A percentile compares a stretch with the other conserved stretches of the same genome.
phyloP scores from a whole-genome alignment of 53 echinoderm and acorn worm species.

The Echinarachnius parma region DNA sequence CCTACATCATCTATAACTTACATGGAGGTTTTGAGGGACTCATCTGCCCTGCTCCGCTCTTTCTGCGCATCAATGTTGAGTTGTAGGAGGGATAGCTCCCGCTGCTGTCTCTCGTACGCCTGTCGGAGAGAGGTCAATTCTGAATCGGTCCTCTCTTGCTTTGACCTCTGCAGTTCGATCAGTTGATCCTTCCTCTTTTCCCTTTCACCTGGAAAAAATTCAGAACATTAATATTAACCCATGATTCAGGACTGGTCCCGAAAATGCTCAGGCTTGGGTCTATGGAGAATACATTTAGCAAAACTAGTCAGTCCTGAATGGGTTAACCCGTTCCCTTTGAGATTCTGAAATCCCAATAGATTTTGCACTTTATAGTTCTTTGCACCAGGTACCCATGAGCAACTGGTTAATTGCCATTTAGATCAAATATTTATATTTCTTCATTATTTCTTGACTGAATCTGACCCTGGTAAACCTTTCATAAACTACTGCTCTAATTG shows the following conservation, averaged over 20 bases:
- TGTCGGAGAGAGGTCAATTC: conserved; percentile 80
- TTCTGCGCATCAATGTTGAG: conserved; percentile 81
- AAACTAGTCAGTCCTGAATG: too few species aligned
- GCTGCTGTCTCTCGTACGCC: conserved; percentile 82
- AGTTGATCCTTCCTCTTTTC: conserved; percentile 91
- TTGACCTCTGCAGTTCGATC: conserved; percentile 80
- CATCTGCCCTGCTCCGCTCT: conserved; percentile 47
- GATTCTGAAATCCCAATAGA: too few species aligned
- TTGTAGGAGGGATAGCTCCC: conserved; percentile 78
- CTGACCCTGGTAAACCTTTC: too few species aligned
- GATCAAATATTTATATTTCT: too few species aligned
- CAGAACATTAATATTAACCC: neutral
- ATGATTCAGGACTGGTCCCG: neutral
- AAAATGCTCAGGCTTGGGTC: too few species aligned
- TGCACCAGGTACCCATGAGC: too few species aligned
- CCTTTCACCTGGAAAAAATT: conserved; percentile 58
- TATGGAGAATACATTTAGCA: too few species aligned
- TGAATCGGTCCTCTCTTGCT: conserved; percentile 81
- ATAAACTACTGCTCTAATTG: too few species aligned
- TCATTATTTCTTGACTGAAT: too few species aligned
- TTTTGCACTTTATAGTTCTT: too few species aligned
- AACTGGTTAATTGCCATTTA: too few species aligned
- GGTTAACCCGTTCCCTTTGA: too few species aligned
- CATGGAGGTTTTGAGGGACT: conserved; percentile 55
- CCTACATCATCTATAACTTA: conserved; percentile 21